phyloP scores from a whole-genome alignment of 2,888 invertebrate genomes.

The Liopterus haemorrhoidalis region DNA sequence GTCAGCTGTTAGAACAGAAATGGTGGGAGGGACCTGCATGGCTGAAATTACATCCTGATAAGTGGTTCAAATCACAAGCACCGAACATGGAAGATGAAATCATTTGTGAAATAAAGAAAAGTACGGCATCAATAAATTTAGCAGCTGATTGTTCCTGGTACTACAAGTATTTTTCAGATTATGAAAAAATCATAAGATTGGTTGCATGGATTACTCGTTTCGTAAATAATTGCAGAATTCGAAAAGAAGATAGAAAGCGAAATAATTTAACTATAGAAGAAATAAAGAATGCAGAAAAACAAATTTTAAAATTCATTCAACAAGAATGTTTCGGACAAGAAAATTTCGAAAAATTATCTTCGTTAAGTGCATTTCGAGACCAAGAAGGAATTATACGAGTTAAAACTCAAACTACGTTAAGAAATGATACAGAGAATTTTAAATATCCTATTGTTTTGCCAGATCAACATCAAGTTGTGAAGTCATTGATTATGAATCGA shows the following conservation, averaged over 20 bases:
- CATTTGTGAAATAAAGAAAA: conserved; percentile 12
- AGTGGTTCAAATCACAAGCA: conserved; percentile 29
- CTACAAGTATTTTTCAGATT: conserved; percentile 25
- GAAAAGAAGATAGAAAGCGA: not conserved
- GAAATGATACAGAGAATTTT: conserved; percentile 17
- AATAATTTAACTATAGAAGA: conserved; percentile 2
- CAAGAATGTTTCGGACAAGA: conserved; percentile 17
- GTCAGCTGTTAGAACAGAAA: conserved; percentile 29
- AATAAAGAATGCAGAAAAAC: conserved; percentile 4
- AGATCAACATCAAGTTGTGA: too few relatives aligned
- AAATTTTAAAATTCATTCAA: conserved; percentile 7
- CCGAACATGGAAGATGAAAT: conserved; percentile 15
- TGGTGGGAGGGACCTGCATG: conserved; percentile 38
- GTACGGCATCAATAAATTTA: conserved; percentile 4
- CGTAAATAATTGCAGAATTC: conserved; percentile 1
- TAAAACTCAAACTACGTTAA: conserved; percentile 24
- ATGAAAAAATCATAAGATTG: conserved; percentile 26
- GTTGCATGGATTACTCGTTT: conserved; percentile 27
- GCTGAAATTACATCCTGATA: conserved; percentile 26
- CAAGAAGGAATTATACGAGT: conserved; percentile 26
- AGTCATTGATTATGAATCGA: conserved; percentile 21
- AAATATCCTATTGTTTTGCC: conserved; percentile 2
- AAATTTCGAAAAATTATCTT: conserved; percentile 14
- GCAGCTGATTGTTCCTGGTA: conserved; percentile 1
- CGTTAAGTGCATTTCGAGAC: conserved; percentile 21